Percentiles rank a stretch among this genome's conserved stretches.
Conservation (phyloP, 2,113 vertebrate species). For the Oryzias melastigma region DNA sequence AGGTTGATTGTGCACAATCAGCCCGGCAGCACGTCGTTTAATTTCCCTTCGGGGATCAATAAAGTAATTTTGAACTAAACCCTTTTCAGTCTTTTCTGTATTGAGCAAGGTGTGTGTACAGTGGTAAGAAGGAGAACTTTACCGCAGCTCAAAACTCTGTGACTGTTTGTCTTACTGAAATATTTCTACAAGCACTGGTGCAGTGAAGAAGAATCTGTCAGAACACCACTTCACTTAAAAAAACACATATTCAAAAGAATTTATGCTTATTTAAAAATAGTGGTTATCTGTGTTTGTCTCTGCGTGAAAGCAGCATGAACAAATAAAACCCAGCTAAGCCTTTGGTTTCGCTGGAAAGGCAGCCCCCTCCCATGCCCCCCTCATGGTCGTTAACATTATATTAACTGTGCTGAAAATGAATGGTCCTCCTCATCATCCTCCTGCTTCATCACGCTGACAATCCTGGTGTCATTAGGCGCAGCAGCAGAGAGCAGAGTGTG, state of each 20-base stretch:
- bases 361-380: not conserved
- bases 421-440: slow-evolving; percentile 17
- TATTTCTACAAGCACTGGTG: slow-evolving; percentile 34
- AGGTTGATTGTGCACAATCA: slow-evolving; percentile 14
- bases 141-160: slow-evolving; percentile 37
- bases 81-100: slow-evolving; percentile 1
- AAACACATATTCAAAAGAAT: slow-evolving; percentile 8
- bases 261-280: slow-evolving; percentile 36
- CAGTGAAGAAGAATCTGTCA: slow-evolving; percentile 48
- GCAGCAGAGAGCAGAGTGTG: slow-evolving; percentile 8
- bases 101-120: slow-evolving; percentile 15
- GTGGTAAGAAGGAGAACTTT: slow-evolving; percentile 27
- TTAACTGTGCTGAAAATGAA: slow-evolving; percentile 27
- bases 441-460: slow-evolving; percentile 3
- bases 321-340: slow-evolving; percentile 3
- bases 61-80: no score
- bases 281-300: slow-evolving; percentile 14
- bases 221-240: slow-evolving; percentile 24
- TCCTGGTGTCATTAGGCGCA: slow-evolving; percentile 27
- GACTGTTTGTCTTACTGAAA: slow-evolving; percentile 35
- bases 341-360: slow-evolving; percentile 5
- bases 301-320: slow-evolving; percentile 1
- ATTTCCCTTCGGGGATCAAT: no score
- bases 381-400: slow-evolving; percentile 22
- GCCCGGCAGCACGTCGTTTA: no score